Conservation (phyloP, 2,888 invertebrate genomes). For the Sympetrum striolatum region DNA sequence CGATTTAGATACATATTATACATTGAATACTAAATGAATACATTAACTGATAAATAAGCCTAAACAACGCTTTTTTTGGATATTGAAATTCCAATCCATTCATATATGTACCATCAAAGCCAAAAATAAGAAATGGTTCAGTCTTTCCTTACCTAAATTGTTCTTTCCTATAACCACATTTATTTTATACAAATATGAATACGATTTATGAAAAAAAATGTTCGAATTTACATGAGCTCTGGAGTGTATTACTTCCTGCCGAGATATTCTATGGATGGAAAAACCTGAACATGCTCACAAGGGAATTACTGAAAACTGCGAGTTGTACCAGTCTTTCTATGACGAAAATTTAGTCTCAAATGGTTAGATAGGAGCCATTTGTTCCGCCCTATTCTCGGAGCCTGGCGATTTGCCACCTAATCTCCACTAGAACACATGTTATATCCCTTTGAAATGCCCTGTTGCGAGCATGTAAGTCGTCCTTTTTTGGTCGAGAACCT, state of each 20-base stretch:
- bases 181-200: no score
- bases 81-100: no score
- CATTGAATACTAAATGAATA: no score
- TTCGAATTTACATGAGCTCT: no score
- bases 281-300: not conserved
- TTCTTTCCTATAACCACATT: no score
- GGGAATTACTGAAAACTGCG: not conserved
- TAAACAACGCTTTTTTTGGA: no score
- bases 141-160: no score
- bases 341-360: not conserved
- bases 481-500: not conserved
- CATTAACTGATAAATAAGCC: no score
- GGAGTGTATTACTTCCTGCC: not conserved
- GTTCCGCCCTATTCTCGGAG: not conserved
- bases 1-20: no score
- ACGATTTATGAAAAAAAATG: no score
- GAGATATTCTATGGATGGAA: not conserved
- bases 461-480: not conserved
- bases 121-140: no score
- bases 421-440: not conserved
- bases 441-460: not conserved
- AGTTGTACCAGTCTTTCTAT: not conserved
- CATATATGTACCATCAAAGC: no score
- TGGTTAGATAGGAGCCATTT: not conserved
- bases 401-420: not conserved